Evolutionary conservation across 2,888 invertebrate genomes (phyloP).

Genomic region (Crepidodera aurea): DNA sequence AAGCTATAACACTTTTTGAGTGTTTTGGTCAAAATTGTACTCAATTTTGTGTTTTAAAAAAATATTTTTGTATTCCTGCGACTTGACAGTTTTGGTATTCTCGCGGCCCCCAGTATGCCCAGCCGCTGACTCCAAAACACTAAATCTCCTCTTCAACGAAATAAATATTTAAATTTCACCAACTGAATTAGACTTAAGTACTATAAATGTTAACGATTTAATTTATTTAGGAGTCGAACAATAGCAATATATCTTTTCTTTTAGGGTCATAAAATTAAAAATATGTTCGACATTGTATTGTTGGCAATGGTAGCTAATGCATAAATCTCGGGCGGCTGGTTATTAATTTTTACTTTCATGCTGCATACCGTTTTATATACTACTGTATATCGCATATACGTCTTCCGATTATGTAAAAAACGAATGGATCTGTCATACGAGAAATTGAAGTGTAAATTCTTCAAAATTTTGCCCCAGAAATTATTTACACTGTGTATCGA

Average conservation of each 20-base stretch:
- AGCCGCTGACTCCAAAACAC: conserved; percentile 24
- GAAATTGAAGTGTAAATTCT: too few species aligned
- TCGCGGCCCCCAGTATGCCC: too few species aligned
- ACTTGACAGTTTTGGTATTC: too few species aligned
- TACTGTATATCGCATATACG: background rate
- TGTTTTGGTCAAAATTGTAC: too few species aligned
- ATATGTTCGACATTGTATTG: conserved; percentile 42
- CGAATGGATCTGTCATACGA: too few species aligned
- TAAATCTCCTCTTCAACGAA: conserved; percentile 48
- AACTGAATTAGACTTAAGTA: conserved; percentile 45
- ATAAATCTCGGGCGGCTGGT: conserved; percentile 38
- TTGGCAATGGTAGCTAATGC: conserved; percentile 39
- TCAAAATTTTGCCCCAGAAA: too few species aligned
- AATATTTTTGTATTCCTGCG: too few species aligned
- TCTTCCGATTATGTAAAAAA: background rate
- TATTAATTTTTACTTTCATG: conserved; percentile 33
- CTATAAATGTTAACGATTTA: conserved; percentile 45
- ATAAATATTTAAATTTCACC: conserved; percentile 51
- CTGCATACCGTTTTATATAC: background rate
- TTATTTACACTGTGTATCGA: too few species aligned
- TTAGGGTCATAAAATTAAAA: conserved; percentile 40
- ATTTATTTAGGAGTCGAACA: conserved; percentile 42
- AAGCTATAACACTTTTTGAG: too few species aligned
- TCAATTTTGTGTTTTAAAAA: too few species aligned
- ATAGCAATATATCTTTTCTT: conserved; percentile 40